phyloP scores from a whole-genome alignment of 2,797 vertebrate genomes.

The Bovichtus diacanthus region DNA sequence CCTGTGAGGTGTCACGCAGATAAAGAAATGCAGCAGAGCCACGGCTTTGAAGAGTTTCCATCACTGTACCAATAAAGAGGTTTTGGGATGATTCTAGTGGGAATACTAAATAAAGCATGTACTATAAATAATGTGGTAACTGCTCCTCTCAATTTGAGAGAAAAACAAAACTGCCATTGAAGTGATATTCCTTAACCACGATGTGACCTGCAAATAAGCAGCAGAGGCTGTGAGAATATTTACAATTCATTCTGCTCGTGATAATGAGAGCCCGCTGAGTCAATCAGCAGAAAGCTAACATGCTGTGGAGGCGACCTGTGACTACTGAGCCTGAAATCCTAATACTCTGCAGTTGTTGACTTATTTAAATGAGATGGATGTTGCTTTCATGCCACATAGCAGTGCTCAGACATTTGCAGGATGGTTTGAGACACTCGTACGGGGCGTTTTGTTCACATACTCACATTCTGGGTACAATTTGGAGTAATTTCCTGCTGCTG shows the following conservation, averaged over 20 bases:
- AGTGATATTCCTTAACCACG: conserved; percentile 40
- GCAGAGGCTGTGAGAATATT: conserved; percentile 42
- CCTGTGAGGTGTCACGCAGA: conserved; percentile 25
- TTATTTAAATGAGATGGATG: conserved; percentile 77
- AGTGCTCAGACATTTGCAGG: conserved; percentile 52
- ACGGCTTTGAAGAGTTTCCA: conserved; percentile 7
- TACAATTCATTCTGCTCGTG: conserved; percentile 50
- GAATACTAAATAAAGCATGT: conserved; percentile 38
- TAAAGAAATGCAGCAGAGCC: conserved; percentile 6
- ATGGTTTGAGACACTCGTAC: conserved; percentile 35
- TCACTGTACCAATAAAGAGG: conserved; percentile 8
- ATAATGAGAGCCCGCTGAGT: conserved; percentile 72
- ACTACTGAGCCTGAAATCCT: conserved; percentile 54
- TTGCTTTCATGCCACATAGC: conserved; percentile 41
- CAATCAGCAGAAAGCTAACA: conserved; percentile 74
- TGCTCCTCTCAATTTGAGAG: conserved; percentile 2
- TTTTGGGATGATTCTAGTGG: conserved; percentile 19
- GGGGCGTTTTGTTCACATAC: conserved; percentile 40
- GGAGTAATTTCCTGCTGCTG: conserved; percentile 74
- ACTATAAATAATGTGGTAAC: conserved; percentile 30
- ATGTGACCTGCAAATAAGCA: conserved; percentile 58
- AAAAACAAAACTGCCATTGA: conserved; percentile 39
- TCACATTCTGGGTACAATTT: conserved; percentile 73
- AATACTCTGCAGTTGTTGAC: conserved; percentile 61
- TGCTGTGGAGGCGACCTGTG: conserved; percentile 46